Evolutionary conservation across 2,888 invertebrate species (phyloP).

Genomic region (Macrophya annulata): DNA sequence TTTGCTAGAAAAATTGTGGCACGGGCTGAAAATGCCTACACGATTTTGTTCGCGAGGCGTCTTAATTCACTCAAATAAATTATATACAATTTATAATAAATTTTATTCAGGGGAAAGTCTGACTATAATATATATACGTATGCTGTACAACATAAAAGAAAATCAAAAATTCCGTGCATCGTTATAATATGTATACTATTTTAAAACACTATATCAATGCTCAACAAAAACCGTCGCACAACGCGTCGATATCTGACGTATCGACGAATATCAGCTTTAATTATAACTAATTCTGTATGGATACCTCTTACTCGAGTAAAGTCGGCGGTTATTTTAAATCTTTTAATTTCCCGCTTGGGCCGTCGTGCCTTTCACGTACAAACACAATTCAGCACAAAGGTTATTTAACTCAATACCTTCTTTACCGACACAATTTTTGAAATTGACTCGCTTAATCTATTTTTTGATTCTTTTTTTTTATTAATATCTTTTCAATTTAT

Average conservation of each 20-base stretch:
- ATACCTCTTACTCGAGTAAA: slow-evolving; percentile 31
- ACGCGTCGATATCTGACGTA: not conserved
- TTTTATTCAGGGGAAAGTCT: not conserved
- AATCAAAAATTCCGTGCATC: slow-evolving; percentile 15
- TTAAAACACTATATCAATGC: slow-evolving; percentile 22
- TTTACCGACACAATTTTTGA: not conserved
- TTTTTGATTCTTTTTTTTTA: not conserved
- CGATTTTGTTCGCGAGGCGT: not conserved
- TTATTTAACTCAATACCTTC: not conserved
- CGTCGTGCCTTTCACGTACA: not conserved
- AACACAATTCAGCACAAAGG: slow-evolving; percentile 6
- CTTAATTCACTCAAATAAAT: not conserved
- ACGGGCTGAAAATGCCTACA: not conserved
- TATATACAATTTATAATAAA: not conserved
- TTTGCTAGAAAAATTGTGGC: not conserved
- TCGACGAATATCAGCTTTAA: slow-evolving; percentile 31
- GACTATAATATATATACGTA: slow-evolving; percentile 20
- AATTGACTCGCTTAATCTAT: not conserved
- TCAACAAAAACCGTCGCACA: slow-evolving; percentile 39
- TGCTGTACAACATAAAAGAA: not conserved
- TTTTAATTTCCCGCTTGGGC: not conserved
- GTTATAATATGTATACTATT: slow-evolving; percentile 22
- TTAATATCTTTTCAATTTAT: not conserved
- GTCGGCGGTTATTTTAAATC: not conserved
- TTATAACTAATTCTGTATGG: slow-evolving; percentile 24